phyloP scores from a whole-genome alignment of 2,888 invertebrate species.

The Calameuta pallipes region DNA sequence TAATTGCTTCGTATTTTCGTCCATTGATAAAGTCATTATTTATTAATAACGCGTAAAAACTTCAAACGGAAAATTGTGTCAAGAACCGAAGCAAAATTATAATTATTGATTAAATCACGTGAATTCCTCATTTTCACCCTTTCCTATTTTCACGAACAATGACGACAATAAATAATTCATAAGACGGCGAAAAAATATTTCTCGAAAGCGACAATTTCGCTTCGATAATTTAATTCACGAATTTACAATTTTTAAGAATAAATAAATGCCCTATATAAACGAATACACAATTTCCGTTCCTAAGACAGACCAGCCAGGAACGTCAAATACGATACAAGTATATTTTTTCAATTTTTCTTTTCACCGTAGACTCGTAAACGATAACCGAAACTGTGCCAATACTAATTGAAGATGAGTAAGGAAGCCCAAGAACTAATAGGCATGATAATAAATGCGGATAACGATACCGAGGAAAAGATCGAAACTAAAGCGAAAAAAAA shows the following conservation, averaged over 20 bases:
- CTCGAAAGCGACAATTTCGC: too few species aligned
- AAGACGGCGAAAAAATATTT: too few species aligned
- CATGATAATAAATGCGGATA: background rate
- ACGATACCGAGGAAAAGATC: background rate
- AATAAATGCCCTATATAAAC: background rate
- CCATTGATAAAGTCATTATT: background rate
- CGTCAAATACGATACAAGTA: background rate
- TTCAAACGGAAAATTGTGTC: too few species aligned
- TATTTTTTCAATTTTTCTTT: background rate
- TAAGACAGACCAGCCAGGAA: background rate
- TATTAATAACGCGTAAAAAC: too few species aligned
- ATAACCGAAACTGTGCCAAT: background rate
- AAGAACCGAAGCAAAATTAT: too few species aligned
- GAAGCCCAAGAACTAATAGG: background rate
- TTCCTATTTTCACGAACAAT: background rate
- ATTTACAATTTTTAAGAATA: background rate
- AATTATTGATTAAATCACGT: background rate
- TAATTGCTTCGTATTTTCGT: background rate
- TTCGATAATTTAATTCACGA: background rate
- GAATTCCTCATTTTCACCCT: too few species aligned
- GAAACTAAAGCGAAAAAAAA: background rate
- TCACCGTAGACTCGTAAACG: background rate
- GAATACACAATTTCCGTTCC: accelerated
- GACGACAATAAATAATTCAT: background rate
- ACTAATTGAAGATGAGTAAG: background rate